phyloP scores from a whole-genome alignment of 2,113 vertebrate species.

The Raja brachyura region DNA sequence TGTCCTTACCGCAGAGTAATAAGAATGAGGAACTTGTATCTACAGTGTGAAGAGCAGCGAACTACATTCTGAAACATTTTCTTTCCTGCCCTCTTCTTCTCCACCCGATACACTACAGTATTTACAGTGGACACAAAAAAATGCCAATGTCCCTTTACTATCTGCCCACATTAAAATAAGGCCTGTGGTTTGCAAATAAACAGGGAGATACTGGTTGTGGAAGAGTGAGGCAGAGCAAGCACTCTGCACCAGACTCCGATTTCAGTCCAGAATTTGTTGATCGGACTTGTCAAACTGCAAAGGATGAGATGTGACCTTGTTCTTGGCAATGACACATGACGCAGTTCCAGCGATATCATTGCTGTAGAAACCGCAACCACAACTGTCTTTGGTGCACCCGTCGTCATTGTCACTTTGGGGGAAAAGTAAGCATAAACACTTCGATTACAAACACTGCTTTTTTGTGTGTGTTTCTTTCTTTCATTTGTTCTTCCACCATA shows the following conservation, averaged over 20 bases:
- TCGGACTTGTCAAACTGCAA: neutral
- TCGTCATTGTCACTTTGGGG: neutral
- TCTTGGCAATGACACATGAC: neutral
- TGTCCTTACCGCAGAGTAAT: too few relatives aligned
- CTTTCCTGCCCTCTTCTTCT: too few relatives aligned
- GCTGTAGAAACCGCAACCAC: neutral
- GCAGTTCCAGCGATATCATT: neutral
- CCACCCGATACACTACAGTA: neutral
- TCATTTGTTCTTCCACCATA: too few relatives aligned
- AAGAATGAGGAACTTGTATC: too few relatives aligned
- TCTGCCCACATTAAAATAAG: neutral
- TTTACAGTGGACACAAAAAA: neutral
- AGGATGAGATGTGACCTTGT: neutral
- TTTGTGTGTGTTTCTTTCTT: neutral
- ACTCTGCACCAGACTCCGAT: neutral
- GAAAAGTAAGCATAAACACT: neutral
- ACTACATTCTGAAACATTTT: too few relatives aligned
- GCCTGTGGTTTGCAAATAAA: neutral
- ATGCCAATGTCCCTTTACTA: neutral
- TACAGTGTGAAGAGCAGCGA: too few relatives aligned
- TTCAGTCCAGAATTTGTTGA: neutral
- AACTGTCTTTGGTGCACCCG: neutral
- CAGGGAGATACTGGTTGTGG: neutral
- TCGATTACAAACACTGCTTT: neutral
- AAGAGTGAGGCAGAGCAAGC: neutral